phyloP scores from a whole-genome alignment of 2,888 invertebrate species.

The Drosophila meridionalis region DNA sequence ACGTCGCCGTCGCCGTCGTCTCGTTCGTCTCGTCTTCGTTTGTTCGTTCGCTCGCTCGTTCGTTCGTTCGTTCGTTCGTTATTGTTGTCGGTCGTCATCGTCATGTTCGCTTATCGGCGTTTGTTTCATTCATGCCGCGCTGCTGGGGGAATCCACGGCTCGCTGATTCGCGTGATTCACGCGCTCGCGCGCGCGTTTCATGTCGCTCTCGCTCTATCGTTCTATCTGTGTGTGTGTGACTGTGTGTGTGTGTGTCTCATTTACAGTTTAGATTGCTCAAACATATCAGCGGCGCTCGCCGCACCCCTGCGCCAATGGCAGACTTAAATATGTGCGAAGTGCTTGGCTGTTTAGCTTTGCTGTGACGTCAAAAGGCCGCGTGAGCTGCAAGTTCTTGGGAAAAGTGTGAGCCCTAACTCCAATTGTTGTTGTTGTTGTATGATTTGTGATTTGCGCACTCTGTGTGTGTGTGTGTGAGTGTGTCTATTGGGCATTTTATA shows the following conservation, averaged over 20 bases:
- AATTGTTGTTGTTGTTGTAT: neutral
- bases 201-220: slow-evolving; percentile 26
- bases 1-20: slow-evolving; percentile 16
- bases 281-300: slow-evolving; percentile 34
- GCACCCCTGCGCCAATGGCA: slow-evolving; percentile 1
- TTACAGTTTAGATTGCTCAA: slow-evolving; percentile 43
- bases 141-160: slow-evolving; percentile 71
- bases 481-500: slow-evolving; percentile 17
- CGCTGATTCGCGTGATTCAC: slow-evolving; percentile 62
- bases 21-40: slow-evolving; percentile 1
- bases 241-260: slow-evolving; percentile 43
- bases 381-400: slow-evolving; percentile 32
- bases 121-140: slow-evolving; percentile 70
- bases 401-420: slow-evolving; percentile 7
- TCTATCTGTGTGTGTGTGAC: slow-evolving; percentile 4
- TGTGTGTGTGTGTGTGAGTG: neutral
- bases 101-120: slow-evolving; percentile 44
- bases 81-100: slow-evolving; percentile 28
- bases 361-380: slow-evolving; percentile 57
- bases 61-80: neutral
- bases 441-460: slow-evolving; percentile 24
- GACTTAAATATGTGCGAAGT: slow-evolving; percentile 51
- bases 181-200: slow-evolving; percentile 40
- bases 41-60: neutral
- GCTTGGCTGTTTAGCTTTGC: slow-evolving; percentile 11